Evolutionary conservation across 2,113 vertebrate genomes (phyloP).

Genomic region (Notothenia coriiceps): DNA sequence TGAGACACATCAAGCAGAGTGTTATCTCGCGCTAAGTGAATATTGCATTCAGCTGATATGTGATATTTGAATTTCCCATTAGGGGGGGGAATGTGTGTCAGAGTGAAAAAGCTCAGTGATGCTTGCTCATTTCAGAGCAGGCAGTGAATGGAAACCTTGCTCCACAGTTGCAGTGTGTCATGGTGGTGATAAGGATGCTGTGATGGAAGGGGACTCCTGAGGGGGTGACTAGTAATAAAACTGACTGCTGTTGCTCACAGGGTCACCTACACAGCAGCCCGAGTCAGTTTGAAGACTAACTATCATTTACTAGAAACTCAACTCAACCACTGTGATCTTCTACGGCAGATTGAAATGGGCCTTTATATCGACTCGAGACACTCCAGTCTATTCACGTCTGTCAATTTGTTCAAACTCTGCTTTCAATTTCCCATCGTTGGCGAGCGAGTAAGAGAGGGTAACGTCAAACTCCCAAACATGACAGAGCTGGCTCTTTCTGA

Average conservation of each 20-base stretch:
- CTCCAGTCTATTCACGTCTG: slow-evolving; percentile 64
- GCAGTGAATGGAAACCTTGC: slow-evolving; percentile 60
- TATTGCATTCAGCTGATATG: slow-evolving; percentile 80
- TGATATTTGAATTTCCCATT: slow-evolving; percentile 82
- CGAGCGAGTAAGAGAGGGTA: slow-evolving; percentile 64
- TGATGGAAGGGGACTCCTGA: slow-evolving; percentile 54
- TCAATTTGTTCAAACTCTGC: slow-evolving; percentile 72
- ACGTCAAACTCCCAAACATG: slow-evolving; percentile 83
- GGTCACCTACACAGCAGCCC: slow-evolving; percentile 69
- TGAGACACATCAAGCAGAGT: slow-evolving; percentile 66
- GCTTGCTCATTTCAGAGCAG: slow-evolving; percentile 64
- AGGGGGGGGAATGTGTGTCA: slow-evolving; percentile 51
- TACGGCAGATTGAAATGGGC: slow-evolving; percentile 59
- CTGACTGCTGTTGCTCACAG: slow-evolving; percentile 64
- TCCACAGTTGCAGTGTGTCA: slow-evolving; percentile 61
- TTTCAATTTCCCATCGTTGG: slow-evolving; percentile 66
- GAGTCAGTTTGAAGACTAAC: slow-evolving; percentile 51
- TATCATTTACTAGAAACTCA: slow-evolving; percentile 56
- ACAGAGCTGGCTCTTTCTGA: slow-evolving; percentile 80
- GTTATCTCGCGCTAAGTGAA: slow-evolving; percentile 79
- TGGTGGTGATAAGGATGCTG: slow-evolving; percentile 71
- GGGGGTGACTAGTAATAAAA: slow-evolving; percentile 43
- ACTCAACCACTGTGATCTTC: slow-evolving; percentile 57
- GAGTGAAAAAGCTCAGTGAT: slow-evolving; percentile 61
- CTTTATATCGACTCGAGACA: slow-evolving; percentile 63